Conservation (phyloP, 2,888 invertebrate genomes). For the Cryptocephalus primarius region DNA sequence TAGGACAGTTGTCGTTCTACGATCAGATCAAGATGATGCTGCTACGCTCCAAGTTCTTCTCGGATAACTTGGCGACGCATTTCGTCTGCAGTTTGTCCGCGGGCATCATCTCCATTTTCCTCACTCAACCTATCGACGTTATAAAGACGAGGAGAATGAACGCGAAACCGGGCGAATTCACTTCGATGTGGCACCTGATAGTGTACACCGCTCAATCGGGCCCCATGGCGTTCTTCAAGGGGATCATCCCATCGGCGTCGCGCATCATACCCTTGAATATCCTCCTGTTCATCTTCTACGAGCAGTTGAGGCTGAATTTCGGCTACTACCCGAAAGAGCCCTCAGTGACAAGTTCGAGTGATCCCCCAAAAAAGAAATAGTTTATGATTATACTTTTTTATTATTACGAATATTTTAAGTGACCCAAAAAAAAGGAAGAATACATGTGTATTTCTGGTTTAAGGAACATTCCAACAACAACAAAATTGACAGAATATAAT, state of each 20-base stretch:
- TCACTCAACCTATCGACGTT: constrained; percentile 95
- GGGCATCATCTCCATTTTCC: constrained; percentile 79
- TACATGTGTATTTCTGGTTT: no score
- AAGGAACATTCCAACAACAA: no score
- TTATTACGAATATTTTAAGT: no score
- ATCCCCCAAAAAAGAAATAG: no score
- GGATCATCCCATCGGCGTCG: constrained; percentile 89
- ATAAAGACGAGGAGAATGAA: constrained; percentile 97
- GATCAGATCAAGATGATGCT: constrained; percentile 70
- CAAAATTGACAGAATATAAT: no score
- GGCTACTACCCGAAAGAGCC: constrained; percentile 35
- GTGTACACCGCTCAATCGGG: constrained; percentile 75
- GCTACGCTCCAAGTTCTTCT: constrained; percentile 12
- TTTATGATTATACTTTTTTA: no score
- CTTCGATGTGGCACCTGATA: constrained; percentile 59
- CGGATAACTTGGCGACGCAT: constrained; percentile 50
- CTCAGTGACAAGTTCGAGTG: no score
- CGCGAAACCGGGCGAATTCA: constrained; percentile 83
- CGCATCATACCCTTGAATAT: constrained; percentile 94
- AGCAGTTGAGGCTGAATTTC: constrained; percentile 78
- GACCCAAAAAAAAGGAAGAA: no score
- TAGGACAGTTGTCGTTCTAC: constrained; percentile 75
- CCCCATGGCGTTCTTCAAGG: constrained; percentile 89
- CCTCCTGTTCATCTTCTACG: constrained; percentile 87
- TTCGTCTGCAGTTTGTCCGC: constrained; percentile 78